Conservation (phyloP, 2,888 invertebrate species). For the Ariolimax columbianus region DNA sequence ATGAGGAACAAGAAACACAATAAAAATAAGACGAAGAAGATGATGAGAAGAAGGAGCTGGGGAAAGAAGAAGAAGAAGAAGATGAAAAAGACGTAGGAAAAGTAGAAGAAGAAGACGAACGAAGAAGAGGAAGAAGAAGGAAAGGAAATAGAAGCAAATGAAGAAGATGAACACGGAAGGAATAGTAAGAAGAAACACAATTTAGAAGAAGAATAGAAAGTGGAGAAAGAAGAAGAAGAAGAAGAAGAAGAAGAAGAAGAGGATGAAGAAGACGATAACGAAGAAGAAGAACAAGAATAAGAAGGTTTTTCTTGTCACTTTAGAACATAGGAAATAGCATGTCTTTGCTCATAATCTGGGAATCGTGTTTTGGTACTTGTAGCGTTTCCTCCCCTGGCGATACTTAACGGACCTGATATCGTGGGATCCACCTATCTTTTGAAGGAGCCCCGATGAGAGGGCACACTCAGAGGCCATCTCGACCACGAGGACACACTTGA, state of each 20-base stretch:
- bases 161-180: background rate
- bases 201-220: background rate
- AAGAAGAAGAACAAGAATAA: background rate
- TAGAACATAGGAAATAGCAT: background rate
- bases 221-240: background rate
- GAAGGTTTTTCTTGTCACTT: background rate
- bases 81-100: background rate
- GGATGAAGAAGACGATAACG: background rate
- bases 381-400: background rate
- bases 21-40: too few species aligned
- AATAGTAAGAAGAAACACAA: background rate
- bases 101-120: background rate
- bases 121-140: background rate
- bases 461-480: background rate
- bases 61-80: background rate
- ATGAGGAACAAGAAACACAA: too few species aligned
- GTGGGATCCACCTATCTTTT: slow-evolving; percentile 12
- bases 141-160: background rate
- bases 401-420: background rate
- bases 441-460: background rate
- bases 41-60: too few species aligned
- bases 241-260: background rate
- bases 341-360: background rate
- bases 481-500: background rate
- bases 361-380: background rate